Percentiles rank a stretch among this genome's conserved stretches.
phyloP scores from a whole-genome alignment of 2,888 invertebrate genomes.

The Drosophila maculinotata region DNA sequence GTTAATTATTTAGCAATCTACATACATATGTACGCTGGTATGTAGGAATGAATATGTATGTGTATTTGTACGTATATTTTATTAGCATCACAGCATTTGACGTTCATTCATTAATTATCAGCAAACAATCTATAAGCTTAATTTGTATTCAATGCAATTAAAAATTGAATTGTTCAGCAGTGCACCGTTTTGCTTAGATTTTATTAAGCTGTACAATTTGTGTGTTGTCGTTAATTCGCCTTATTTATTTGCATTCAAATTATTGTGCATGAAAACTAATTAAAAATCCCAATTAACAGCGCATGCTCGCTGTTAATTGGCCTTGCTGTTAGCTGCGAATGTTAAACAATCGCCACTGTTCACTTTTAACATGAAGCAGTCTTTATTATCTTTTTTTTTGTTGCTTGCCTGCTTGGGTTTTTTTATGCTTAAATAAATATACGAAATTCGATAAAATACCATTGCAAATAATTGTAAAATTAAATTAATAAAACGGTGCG shows the following conservation, averaged over 20 bases:
- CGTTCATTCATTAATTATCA: constrained; percentile 70
- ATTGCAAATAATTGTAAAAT: constrained; percentile 65
- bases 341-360: constrained; percentile 17
- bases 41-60: background rate
- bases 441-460: constrained; percentile 56
- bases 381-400: constrained; percentile 2
- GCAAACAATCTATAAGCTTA: constrained; percentile 54
- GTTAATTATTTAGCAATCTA: constrained; percentile 50
- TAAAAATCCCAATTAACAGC: constrained; percentile 40
- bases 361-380: constrained; percentile 14
- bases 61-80: constrained; percentile 10
- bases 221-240: constrained; percentile 20
- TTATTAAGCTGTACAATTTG: constrained; percentile 23
- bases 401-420: constrained; percentile 14
- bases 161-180: constrained; percentile 45
- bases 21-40: constrained; percentile 9
- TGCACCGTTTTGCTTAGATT: constrained; percentile 46
- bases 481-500: constrained; percentile 43
- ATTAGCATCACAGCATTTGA: constrained; percentile 37
- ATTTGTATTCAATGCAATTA: constrained; percentile 73
- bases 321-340: constrained; percentile 39
- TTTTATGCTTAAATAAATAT: constrained; percentile 59
- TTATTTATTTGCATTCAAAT: constrained; percentile 32
- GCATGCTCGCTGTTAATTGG: constrained; percentile 38
- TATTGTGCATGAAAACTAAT: constrained; percentile 11